These are phyloP conservation scores for Lutjanus erythropterus DNA, from an alignment of 2,113 vertebrate genomes.

Conservation along the genomic window DNA sequence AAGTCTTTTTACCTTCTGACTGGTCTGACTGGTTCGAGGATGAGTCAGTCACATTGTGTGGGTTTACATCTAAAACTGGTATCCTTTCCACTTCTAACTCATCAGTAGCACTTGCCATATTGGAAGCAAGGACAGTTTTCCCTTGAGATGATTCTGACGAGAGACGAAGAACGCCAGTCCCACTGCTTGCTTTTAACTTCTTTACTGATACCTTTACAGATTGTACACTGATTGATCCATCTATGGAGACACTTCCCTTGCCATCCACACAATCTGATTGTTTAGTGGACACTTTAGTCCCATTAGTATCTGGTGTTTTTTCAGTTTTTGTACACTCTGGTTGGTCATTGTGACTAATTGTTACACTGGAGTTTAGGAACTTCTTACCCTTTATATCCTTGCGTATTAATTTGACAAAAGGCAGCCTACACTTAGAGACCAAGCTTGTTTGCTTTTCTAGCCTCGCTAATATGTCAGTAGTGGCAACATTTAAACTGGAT, in stretches of 20 bases:
- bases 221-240: slow-evolving; percentile 11
- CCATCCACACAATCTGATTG: slow-evolving; percentile 16
- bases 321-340: slow-evolving; percentile 28
- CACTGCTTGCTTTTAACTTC: slow-evolving; percentile 47
- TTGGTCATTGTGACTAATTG: slow-evolving; percentile 19
- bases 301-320: slow-evolving; percentile 11
- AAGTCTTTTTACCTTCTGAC: slow-evolving; percentile 27
- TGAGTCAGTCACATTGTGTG: neutral
- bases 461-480: slow-evolving; percentile 22
- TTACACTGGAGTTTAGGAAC: slow-evolving; percentile 30
- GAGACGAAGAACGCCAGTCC: slow-evolving; percentile 28
- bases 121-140: neutral
- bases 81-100: slow-evolving; percentile 20
- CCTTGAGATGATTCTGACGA: slow-evolving; percentile 41
- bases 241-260: slow-evolving; percentile 3
- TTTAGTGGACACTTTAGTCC: slow-evolving; percentile 5
- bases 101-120: slow-evolving; percentile 3
- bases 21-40: slow-evolving; percentile 23
- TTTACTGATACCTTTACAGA: slow-evolving; percentile 47
- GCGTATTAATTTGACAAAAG: slow-evolving; percentile 75
- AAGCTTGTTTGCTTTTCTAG: slow-evolving; percentile 50
- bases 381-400: slow-evolving; percentile 61
- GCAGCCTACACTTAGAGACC: slow-evolving; percentile 62
- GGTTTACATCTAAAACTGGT: slow-evolving; percentile 20
- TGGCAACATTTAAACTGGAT: slow-evolving; percentile 19